phyloP scores from a whole-genome alignment of 2,113 vertebrate genomes.

The Gallinago undulata region DNA sequence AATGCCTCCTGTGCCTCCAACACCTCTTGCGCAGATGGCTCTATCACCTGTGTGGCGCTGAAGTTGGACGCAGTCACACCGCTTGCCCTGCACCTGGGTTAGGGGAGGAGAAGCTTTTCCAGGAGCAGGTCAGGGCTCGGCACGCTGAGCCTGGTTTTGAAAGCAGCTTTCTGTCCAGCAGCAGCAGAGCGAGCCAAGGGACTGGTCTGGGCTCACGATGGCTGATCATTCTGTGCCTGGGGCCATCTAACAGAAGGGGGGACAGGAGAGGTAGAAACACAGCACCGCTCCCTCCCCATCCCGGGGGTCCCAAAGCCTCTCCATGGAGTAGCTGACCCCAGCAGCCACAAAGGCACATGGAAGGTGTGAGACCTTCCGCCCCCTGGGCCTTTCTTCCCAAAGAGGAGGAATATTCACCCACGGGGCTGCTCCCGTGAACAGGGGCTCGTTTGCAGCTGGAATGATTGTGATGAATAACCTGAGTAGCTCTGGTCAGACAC shows the following conservation, averaged over 20 bases:
- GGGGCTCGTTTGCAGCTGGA: not conserved
- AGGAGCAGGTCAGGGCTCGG: not conserved
- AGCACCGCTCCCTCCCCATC: not conserved
- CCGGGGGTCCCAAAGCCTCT: not conserved
- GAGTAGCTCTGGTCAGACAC: not conserved
- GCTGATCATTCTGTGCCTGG: too few species aligned
- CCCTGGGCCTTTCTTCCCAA: not conserved
- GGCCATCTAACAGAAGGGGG: not conserved
- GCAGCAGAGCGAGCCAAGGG: not conserved
- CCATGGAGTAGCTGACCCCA: not conserved
- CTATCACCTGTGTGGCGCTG: accelerated
- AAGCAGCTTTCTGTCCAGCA: not conserved
- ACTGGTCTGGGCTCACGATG: not conserved
- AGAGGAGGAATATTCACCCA: accelerated
- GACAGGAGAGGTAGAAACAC: not conserved
- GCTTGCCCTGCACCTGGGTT: accelerated
- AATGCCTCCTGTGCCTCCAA: not conserved
- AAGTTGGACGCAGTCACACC: accelerated
- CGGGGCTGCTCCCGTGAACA: not conserved
- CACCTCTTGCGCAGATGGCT: not conserved
- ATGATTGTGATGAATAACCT: not conserved
- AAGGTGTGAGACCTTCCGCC: not conserved
- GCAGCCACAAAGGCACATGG: not conserved
- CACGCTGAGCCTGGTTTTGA: too few species aligned
- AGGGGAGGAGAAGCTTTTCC: not conserved